These are phyloP conservation scores for Moxostoma hubbsi DNA, from an alignment of 2,797 vertebrate genomes.

Conservation along the genomic window DNA sequence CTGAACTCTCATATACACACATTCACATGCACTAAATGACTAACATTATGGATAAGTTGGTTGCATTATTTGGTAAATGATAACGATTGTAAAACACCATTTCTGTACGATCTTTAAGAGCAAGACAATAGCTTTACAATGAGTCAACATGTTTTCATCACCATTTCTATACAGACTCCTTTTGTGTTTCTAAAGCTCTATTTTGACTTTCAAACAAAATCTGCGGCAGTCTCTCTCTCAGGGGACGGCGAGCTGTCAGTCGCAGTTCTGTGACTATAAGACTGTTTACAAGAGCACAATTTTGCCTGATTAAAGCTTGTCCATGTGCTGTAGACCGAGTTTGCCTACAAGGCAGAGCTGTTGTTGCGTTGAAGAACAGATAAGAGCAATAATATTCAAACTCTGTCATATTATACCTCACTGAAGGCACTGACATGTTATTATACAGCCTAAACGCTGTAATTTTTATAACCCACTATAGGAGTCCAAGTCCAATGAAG, in stretches of 20 bases:
- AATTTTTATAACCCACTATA: constrained; percentile 12
- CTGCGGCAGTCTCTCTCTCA: constrained; percentile 3
- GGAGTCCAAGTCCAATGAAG: constrained; percentile 22
- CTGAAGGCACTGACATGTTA: not conserved
- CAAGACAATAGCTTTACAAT: too few relatives aligned
- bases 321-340: constrained; percentile 13
- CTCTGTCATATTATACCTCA: constrained; percentile 1
- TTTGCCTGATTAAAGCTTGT: constrained; percentile 36
- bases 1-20: too few relatives aligned
- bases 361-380: constrained; percentile 31
- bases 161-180: too few relatives aligned
- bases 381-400: constrained; percentile 13
- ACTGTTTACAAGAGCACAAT: constrained; percentile 36
- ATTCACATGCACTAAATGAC: too few relatives aligned
- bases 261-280: constrained; percentile 33
- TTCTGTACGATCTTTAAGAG: too few relatives aligned
- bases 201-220: not conserved
- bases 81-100: too few relatives aligned
- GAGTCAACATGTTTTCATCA: too few relatives aligned
- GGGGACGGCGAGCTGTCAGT: constrained; percentile 16
- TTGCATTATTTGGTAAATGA: too few relatives aligned
- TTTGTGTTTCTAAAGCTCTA: not conserved
- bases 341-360: constrained; percentile 33
- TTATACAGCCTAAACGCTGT: not conserved
- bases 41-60: too few relatives aligned